Evolutionary conservation across 2,113 vertebrate genomes (phyloP).

Genomic region (Callipepla californica): DNA sequence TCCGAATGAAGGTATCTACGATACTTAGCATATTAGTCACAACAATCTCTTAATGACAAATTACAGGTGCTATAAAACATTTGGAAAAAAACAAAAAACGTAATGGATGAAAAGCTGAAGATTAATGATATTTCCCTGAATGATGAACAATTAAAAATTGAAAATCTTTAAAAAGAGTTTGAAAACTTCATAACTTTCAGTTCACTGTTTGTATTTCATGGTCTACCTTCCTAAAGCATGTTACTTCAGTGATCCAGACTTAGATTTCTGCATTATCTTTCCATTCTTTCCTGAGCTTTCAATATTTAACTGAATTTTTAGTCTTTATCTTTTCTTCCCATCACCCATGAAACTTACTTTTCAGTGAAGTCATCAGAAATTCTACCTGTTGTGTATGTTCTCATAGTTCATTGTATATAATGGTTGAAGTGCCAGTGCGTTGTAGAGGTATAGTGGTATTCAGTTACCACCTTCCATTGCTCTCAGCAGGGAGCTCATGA

Average conservation of each 20-base stretch:
- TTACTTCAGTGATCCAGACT: not conserved
- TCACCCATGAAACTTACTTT: not conserved
- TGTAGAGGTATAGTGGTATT: not conserved
- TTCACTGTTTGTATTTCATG: not conserved
- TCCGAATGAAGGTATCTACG: not conserved
- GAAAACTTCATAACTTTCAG: not conserved
- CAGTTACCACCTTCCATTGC: not conserved
- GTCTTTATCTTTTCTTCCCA: not conserved
- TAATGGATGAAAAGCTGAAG: not conserved
- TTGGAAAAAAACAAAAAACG: not conserved
- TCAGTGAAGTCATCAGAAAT: not conserved
- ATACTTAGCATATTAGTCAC: not conserved
- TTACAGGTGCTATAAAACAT: not conserved
- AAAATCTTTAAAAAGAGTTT: not conserved
- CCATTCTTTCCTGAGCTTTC: not conserved
- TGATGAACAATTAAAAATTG: not conserved
- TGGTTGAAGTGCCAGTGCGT: not conserved
- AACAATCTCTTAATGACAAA: not conserved
- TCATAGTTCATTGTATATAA: not conserved
- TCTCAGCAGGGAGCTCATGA: not conserved
- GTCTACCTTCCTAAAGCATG: not conserved
- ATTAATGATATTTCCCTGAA: not conserved
- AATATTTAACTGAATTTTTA: not conserved
- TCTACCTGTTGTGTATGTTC: not conserved
- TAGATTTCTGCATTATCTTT: not conserved